Conservation (phyloP, 2,113 vertebrate species). For the Hydropotes inermis region DNA sequence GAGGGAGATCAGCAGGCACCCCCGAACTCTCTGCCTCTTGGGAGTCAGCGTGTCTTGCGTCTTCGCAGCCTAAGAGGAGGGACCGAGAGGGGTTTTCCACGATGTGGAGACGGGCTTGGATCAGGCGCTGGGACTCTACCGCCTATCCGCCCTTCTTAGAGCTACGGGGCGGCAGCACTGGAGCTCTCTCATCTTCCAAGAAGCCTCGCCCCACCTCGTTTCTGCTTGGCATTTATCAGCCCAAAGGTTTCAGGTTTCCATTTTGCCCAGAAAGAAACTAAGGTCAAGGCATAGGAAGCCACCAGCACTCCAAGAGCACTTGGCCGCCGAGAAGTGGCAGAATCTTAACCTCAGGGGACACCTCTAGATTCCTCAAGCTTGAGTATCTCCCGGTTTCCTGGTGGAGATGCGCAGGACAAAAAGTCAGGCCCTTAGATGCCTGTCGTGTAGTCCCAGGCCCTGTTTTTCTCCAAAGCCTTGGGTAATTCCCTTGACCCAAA, state of each 20-base stretch:
- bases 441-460: neutral
- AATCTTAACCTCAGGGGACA: neutral
- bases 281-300: neutral
- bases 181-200: neutral
- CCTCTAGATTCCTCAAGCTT: neutral
- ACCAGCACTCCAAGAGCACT: neutral
- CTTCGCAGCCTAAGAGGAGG: neutral
- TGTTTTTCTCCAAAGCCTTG: neutral
- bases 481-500: neutral
- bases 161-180: neutral
- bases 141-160: neutral
- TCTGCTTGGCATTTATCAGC: neutral
- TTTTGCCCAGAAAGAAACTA: neutral
- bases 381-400: neutral
- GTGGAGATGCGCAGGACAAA: neutral
- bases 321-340: neutral
- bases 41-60: neutral
- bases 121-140: neutral
- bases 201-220: neutral
- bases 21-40: neutral
- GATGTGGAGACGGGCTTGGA: neutral
- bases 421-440: neutral
- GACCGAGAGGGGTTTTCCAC: neutral
- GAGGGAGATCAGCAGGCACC: neutral
- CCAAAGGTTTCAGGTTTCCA: neutral